Conservation (phyloP, 1,140 invertebrate species). For the Pachypeltis micranthus region DNA sequence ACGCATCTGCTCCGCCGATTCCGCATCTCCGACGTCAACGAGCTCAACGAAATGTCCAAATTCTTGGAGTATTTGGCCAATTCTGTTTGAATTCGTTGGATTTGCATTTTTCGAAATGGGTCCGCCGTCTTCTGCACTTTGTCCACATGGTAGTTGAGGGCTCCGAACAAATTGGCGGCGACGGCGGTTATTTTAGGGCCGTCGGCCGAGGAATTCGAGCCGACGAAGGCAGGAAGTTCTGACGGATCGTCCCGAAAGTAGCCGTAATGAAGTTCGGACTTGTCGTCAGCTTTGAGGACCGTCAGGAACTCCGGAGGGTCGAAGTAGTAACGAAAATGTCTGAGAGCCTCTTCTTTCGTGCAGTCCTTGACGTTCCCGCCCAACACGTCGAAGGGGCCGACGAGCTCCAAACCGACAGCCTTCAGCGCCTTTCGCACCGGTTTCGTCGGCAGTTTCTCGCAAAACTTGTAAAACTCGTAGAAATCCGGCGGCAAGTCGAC, state of each 20-base stretch:
- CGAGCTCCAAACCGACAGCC: conserved; percentile 54
- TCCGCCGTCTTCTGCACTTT: conserved; percentile 45
- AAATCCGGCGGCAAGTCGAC: conserved; percentile 83
- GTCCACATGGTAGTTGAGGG: conserved; percentile 60
- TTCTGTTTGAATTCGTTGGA: conserved; percentile 45
- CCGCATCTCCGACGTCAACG: conserved; percentile 46
- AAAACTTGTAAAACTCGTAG: conserved; percentile 72
- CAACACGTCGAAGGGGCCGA: conserved; percentile 79
- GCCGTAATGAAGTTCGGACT: conserved; percentile 35
- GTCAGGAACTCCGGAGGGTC: conserved; percentile 85
- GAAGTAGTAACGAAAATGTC: conserved; percentile 82
- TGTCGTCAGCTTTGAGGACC: conserved; percentile 12
- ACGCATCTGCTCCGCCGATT: conserved; percentile 54
- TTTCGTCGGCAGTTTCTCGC: conserved; percentile 45
- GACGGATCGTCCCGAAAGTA: conserved; percentile 72
- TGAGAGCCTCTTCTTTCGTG: conserved; percentile 20
- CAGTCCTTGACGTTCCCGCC: conserved; percentile 46
- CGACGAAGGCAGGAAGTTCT: conserved; percentile 62
- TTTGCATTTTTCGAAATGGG: conserved; percentile 50
- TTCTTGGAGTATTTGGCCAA: conserved; percentile 52
- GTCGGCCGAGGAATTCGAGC: conserved; percentile 53
- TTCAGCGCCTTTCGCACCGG: conserved; percentile 51
- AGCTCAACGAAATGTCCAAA: conserved; percentile 48
- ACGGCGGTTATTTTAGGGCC: conserved; percentile 55
- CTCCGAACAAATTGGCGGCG: conserved; percentile 75